These are phyloP conservation scores for Orthosia gothica DNA, from an alignment of 2,888 invertebrate genomes.

Conservation along the genomic window DNA sequence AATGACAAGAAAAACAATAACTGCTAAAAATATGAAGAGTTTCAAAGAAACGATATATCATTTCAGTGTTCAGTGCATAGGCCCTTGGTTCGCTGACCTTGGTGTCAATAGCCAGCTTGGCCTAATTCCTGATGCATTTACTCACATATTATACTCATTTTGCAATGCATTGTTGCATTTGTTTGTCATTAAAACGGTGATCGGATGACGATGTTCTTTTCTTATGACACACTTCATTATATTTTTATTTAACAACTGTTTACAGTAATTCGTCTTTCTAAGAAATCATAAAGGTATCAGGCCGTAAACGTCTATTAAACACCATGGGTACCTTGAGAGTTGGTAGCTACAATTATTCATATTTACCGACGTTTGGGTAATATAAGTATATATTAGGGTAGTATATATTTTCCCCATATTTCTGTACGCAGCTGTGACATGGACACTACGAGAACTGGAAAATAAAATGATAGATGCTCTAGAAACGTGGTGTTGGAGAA, in stretches of 20 bases:
- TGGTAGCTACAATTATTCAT: too few relatives aligned
- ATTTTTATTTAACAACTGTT: background rate
- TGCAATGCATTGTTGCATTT: conserved; percentile 59
- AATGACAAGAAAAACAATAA: conserved; percentile 62
- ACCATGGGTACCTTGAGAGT: background rate
- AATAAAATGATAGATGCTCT: too few relatives aligned
- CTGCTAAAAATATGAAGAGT: conserved; percentile 61
- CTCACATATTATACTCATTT: conserved; percentile 53
- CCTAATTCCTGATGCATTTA: conserved; percentile 53
- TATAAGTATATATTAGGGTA: too few relatives aligned
- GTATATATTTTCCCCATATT: too few relatives aligned
- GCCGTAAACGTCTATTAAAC: background rate
- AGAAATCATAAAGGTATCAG: background rate
- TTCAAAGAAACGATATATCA: conserved; percentile 66
- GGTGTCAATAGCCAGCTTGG: conserved; percentile 56
- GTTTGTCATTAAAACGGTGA: conserved; percentile 41
- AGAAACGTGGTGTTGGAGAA: too few relatives aligned
- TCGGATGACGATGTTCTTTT: conserved; percentile 31
- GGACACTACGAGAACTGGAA: too few relatives aligned
- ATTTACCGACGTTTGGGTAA: too few relatives aligned
- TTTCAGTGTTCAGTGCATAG: conserved; percentile 57
- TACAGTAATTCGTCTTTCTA: background rate
- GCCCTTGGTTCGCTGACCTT: conserved; percentile 47
- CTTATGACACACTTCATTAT: conserved; percentile 35
- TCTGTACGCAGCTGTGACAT: too few relatives aligned